Evolutionary conservation across 2,888 invertebrate genomes (phyloP).

Genomic region (Acronicta aceris): DNA sequence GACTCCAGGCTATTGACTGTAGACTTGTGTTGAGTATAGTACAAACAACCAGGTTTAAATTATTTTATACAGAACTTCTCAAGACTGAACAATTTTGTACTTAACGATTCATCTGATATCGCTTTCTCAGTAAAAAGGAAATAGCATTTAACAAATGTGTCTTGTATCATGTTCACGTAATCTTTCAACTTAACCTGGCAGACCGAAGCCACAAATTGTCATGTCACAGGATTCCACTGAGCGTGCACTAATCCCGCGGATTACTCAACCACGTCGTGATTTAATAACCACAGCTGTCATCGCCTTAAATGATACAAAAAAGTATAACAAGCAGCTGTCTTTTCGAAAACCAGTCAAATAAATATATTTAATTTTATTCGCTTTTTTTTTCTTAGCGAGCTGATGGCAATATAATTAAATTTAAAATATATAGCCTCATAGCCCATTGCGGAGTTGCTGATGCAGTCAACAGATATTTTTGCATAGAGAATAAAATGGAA

Average conservation of each 20-base stretch:
- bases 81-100: not conserved
- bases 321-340: slow-evolving; percentile 42
- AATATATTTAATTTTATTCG: slow-evolving; percentile 24
- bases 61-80: not conserved
- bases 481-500: no score
- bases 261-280: slow-evolving; percentile 68
- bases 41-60: no score
- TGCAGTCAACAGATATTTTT: no score
- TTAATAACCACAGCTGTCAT: slow-evolving; percentile 81
- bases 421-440: no score
- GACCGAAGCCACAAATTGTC: slow-evolving; percentile 68
- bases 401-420: no score
- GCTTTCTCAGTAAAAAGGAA: slow-evolving; percentile 32
- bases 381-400: no score
- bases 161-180: slow-evolving; percentile 29
- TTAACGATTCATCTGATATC: slow-evolving; percentile 5
- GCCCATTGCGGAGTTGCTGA: no score
- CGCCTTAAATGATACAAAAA: slow-evolving; percentile 59
- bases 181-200: slow-evolving; percentile 53
- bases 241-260: slow-evolving; percentile 70
- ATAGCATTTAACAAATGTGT: slow-evolving; percentile 37
- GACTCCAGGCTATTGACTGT: no score
- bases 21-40: no score
- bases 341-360: slow-evolving; percentile 20
- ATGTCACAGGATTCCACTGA: slow-evolving; percentile 65